phyloP scores from a whole-genome alignment of 1,140 invertebrate species.

The Lucilia sericata region DNA sequence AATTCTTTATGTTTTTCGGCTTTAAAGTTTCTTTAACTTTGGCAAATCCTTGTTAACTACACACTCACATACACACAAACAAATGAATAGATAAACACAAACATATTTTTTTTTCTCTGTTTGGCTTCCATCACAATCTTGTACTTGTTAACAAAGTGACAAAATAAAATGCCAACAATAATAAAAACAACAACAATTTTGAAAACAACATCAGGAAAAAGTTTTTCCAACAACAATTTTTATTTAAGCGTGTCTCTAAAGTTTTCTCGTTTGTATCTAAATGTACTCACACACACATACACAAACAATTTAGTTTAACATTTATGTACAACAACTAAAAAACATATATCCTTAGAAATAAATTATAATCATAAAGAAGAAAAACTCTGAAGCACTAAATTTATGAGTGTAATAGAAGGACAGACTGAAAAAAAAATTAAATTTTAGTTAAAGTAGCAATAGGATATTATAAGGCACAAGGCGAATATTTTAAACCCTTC shows the following conservation, averaged over 20 bases:
- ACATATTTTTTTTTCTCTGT: not conserved
- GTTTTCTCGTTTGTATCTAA: not conserved
- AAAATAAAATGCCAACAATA: not conserved
- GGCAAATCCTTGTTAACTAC: not conserved
- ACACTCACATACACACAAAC: not conserved
- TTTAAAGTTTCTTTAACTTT: slow-evolving; percentile 3
- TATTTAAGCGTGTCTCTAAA: not conserved
- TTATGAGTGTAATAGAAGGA: not conserved
- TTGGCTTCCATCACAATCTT: not conserved
- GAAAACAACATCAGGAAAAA: not conserved
- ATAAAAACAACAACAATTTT: not conserved
- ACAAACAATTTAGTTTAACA: not conserved
- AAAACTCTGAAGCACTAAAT: slow-evolving; percentile 7
- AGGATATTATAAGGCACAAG: not conserved
- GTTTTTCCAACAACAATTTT: not conserved
- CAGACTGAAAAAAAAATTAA: not conserved
- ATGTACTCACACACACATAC: not conserved
- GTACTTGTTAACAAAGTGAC: slow-evolving; percentile 10
- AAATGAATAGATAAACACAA: not conserved
- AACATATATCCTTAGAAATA: not conserved
- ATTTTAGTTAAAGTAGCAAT: too few relatives aligned
- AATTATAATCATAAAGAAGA: slow-evolving; percentile 1
- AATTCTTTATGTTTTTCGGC: not conserved
- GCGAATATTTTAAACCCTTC: not conserved
- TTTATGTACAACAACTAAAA: not conserved